A percentile compares a stretch with the other conserved stretches of the same genome.
These are phyloP conservation scores for Phragmatobia fuliginosa DNA, from an alignment of 2,888 invertebrate genomes.

Conservation along the genomic window DNA sequence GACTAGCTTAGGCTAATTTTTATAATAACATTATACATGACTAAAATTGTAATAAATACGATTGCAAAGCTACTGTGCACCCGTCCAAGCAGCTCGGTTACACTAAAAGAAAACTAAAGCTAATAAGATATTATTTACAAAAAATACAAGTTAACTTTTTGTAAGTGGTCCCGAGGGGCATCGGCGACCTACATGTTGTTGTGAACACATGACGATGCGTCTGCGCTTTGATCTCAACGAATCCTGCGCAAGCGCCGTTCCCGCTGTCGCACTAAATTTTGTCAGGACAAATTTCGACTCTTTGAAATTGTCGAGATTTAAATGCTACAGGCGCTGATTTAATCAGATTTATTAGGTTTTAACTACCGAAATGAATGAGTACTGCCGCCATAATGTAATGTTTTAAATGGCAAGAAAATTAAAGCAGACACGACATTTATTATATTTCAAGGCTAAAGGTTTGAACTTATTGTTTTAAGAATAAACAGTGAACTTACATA, in stretches of 20 bases:
- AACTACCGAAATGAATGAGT: conserved; percentile 61
- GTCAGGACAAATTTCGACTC: conserved; percentile 83
- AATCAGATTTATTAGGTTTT: conserved; percentile 76
- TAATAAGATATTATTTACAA: conserved; percentile 81
- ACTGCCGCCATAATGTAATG: conserved; percentile 52
- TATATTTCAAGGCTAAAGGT: conserved; percentile 3
- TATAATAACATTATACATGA: no score
- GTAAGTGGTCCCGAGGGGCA: conserved; percentile 72
- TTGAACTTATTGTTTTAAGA: background rate
- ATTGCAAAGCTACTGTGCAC: conserved; percentile 26
- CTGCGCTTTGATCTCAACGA: conserved; percentile 66
- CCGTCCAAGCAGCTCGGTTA: conserved; percentile 32
- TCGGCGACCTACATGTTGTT: conserved; percentile 75
- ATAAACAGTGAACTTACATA: background rate
- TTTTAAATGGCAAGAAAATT: conserved; percentile 57
- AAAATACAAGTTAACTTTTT: conserved; percentile 75
- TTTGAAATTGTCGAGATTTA: conserved; percentile 77
- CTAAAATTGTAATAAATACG: conserved; percentile 22
- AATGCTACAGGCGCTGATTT: conserved; percentile 65
- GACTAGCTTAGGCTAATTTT: no score
- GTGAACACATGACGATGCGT: conserved; percentile 64
- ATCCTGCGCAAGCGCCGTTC: conserved; percentile 56
- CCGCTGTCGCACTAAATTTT: conserved; percentile 76
- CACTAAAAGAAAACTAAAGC: conserved; percentile 52
- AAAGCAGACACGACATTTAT: conserved; percentile 30